Base-by-base conservation (phyloP, 2,888 invertebrate species). In the Trachelus stipa region DNA sequence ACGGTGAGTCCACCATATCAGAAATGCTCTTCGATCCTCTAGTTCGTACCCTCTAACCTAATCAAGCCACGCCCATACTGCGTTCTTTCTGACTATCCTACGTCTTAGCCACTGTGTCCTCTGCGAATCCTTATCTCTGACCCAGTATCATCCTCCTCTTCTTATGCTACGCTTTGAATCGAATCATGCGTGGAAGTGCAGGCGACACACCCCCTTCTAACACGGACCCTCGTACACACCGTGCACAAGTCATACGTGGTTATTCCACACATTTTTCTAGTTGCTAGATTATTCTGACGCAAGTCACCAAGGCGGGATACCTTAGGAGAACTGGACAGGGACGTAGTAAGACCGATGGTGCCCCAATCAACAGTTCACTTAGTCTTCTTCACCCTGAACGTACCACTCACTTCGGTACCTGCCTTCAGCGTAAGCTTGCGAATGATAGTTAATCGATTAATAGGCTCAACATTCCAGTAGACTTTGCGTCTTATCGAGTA, bases 1-100 rank as follows among this genome's bases (percentile, higher is more conserved):
- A 91, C 76, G 91, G 91, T 91, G 80, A 88, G 86, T 85, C 74
- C 23, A 71, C 56, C 56, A 23, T 56, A 56, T 56, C 56, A 23
- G 56, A 23, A 56, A 23, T 23, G 56, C 56, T 56, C 56, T 56
- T 56, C 56, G 56, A 56, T 23, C 56, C 6, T 56, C 56, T 9
- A 23, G 23, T 56, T 56, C 56, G 56, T 56, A 56, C 56, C 23
- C 9, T 23, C 9, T 1, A 23, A 56, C 23, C 9, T 23, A 56
- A 56, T 56, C 23, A 56, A 56, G 56, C 56, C 56, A 56, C 56
- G 56, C 56, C 56, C 56, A 56, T 56, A 15, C 56, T 56, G 23
- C 56, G 56, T 56, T 56, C 56, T 56, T 56, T 15, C 40, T 1
- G 4, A 4, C 40, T 40, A 40, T 40, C 40, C 40, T 40, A 40